Base-by-base conservation (phyloP, 2,888 invertebrate species). In the Himalopsyche anomala region DNA sequence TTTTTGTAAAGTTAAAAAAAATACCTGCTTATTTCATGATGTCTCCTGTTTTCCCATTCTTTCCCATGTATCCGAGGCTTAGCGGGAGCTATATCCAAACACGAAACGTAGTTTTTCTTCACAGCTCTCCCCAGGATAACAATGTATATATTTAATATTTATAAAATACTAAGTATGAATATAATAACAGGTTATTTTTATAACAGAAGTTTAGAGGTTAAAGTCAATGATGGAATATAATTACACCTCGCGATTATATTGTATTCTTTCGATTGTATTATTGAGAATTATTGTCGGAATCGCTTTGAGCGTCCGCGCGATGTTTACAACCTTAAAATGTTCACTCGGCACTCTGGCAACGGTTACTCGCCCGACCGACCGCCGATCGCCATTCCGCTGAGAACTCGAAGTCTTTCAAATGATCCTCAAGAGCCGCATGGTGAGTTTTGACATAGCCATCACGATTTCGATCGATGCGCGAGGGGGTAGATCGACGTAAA, bases 11-110 rank as follows among this genome's bases (percentile, higher is more conserved):
- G 51, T 51, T 15, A 3, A 15, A 15, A 51, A 5, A 84, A 85
- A 80, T 69, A 88, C 88, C 88, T 87, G 87, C 86, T 87, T 88
- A 88, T 87, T 88, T 88, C 88, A 88, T 88, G 88, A 85, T 88
- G 86, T 85, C 85, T 88, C 87, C 56, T 87, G 88, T 51, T 80
- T 87, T 84, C 86, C 88, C 88, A 88, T 88, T 86, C 87, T 85
- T 82, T 87, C 88, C 85, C 84, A 84, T 54, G 55, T 54, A 56
- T 82, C 84, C 82, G 54, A 80, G 81, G 79, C 51, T 17, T 45
- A 56, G 84, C 79, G 45, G 80, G 40, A 69, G 62, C 79, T 40
- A 82, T 51, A 74, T 74, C 56, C 85, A 36, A 38, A 79, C 36
- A 81, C 74, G 74, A 74, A 74, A 74, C 36, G 28, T 74, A 36